Conservation (phyloP, 2,888 invertebrate species). For the Dendrolimus pini region DNA sequence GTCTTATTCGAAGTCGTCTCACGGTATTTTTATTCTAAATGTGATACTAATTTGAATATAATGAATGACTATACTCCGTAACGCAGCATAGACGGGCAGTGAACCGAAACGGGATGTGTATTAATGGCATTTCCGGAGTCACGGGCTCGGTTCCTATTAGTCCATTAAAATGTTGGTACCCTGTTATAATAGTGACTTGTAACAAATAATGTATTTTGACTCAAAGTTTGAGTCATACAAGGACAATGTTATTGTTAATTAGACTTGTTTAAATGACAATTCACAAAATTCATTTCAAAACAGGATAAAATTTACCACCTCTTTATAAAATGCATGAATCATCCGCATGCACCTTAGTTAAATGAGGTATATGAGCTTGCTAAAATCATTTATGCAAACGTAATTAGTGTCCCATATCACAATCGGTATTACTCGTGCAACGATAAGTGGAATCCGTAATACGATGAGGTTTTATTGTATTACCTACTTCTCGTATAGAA, state of each 20-base stretch:
- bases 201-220: no score
- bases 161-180: no score
- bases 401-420: conserved; percentile 27
- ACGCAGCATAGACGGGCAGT: conserved; percentile 17
- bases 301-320: background rate
- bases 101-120: conserved; percentile 27
- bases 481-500: conserved; percentile 45
- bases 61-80: background rate
- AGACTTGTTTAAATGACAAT: no score
- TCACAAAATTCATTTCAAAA: background rate
- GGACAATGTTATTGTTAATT: no score
- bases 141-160: background rate
- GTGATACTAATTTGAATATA: no score
- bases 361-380: background rate
- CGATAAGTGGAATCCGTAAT: conserved; percentile 52
- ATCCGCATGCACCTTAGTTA: background rate
- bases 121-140: background rate
- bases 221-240: no score
- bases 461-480: conserved; percentile 51
- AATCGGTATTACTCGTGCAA: conserved; percentile 42
- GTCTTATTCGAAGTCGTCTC: no score
- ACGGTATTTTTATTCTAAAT: no score
- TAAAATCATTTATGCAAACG: background rate
- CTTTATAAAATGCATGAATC: background rate
- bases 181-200: no score